Evolutionary conservation across 2,113 vertebrate genomes (phyloP).

Genomic region (Eurypyga helias): DNA sequence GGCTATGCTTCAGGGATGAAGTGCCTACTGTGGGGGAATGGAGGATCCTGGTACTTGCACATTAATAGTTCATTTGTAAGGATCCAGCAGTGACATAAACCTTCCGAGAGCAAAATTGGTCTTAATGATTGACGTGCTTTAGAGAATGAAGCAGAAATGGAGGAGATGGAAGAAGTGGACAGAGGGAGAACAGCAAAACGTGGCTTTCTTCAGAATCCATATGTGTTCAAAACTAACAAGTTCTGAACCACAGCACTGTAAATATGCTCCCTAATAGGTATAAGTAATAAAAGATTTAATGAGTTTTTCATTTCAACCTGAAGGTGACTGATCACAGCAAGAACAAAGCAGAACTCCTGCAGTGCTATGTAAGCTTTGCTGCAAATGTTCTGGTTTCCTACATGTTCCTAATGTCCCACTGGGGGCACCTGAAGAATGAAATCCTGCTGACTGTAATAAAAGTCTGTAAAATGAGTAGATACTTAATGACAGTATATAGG

Average conservation of each 20-base stretch:
- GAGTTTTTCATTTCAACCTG: not conserved
- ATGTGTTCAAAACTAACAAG: not conserved
- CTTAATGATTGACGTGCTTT: not conserved
- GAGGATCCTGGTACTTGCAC: not conserved
- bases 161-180: not conserved
- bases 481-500: not conserved
- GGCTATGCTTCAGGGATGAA: not conserved
- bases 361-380: not conserved
- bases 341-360: constrained; percentile 21
- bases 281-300: constrained; percentile 6
- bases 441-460: constrained; percentile 50
- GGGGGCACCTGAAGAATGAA: not conserved
- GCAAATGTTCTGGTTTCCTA: constrained; percentile 5
- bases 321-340: not conserved
- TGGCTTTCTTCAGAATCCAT: not conserved
- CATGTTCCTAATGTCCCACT: not conserved
- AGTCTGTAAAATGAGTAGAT: constrained; percentile 31
- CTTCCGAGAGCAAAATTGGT: not conserved
- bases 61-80: constrained; percentile 15
- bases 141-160: not conserved
- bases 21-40: not conserved
- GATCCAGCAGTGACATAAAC: not conserved
- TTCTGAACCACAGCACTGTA: not conserved
- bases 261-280: not conserved
- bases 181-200: not conserved